A percentile compares a stretch with the other conserved stretches of the same genome.
phyloP scores from a whole-genome alignment of 2,113 vertebrate species.

The Abramis brama region DNA sequence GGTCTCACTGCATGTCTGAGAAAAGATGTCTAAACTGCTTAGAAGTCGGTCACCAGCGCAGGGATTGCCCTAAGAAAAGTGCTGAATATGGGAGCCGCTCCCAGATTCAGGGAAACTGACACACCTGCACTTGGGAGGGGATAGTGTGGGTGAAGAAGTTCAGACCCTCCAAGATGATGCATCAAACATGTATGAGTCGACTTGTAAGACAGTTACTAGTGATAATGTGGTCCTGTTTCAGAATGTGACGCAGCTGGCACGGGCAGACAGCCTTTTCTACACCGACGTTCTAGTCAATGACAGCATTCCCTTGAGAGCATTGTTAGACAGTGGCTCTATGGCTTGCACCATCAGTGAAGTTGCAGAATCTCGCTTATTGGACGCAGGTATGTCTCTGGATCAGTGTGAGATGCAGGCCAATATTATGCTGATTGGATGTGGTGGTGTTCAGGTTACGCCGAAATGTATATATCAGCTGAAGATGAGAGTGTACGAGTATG shows the following conservation, averaged over 20 bases:
- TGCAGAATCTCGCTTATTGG: not conserved
- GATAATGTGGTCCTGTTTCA: not conserved
- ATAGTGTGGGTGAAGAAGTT: not conserved
- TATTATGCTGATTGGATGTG: no score
- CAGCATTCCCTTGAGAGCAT: not conserved
- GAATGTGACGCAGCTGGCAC: not conserved
- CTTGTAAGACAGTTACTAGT: not conserved
- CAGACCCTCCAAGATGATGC: conserved; percentile 2
- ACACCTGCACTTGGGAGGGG: not conserved
- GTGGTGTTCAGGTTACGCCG: no score
- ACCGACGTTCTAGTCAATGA: not conserved
- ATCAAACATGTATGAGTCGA: not conserved
- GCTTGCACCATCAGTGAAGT: not conserved
- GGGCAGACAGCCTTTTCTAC: not conserved
- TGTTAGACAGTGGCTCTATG: not conserved
- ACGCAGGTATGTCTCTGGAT: not conserved
- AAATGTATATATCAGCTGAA: no score
- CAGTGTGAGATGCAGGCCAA: not conserved
- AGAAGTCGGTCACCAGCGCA: not conserved
- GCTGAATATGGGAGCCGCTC: not conserved
- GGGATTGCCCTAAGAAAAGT: not conserved
- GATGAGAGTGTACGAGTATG: no score
- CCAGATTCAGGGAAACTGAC: not conserved
- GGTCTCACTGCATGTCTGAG: not conserved
- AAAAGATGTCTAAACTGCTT: not conserved